Evolutionary conservation across 1,140 invertebrate species (phyloP).

Genomic region (Conopomorpha cramerella): DNA sequence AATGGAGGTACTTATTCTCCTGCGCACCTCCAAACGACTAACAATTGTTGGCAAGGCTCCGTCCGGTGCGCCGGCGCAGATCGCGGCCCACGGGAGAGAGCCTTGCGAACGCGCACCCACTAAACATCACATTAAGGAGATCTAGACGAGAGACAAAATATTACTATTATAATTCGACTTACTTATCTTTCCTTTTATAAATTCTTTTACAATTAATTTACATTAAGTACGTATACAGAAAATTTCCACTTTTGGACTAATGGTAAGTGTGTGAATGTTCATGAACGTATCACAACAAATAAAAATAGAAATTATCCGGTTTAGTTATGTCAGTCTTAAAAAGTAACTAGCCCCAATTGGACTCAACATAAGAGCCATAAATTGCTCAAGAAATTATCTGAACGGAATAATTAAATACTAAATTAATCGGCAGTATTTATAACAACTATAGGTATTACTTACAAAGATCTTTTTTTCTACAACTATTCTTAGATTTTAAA

Average conservation of each 20-base stretch:
- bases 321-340: slow-evolving; percentile 54
- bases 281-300: slow-evolving; percentile 27
- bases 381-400: slow-evolving; percentile 25
- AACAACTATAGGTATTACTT: no score
- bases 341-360: slow-evolving; percentile 39
- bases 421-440: slow-evolving; percentile 40
- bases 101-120: no score
- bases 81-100: no score
- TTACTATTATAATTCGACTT: slow-evolving; percentile 51
- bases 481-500: slow-evolving; percentile 35
- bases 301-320: slow-evolving; percentile 50
- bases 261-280: slow-evolving; percentile 19
- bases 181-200: slow-evolving; percentile 58
- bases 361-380: slow-evolving; percentile 30
- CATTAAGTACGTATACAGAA: slow-evolving; percentile 61
- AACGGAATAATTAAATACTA: slow-evolving; percentile 37
- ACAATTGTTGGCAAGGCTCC: no score
- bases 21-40: no score
- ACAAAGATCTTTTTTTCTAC: no score
- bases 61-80: no score
- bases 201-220: slow-evolving; percentile 57
- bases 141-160: slow-evolving; percentile 44
- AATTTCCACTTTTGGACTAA: slow-evolving; percentile 52
- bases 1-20: no score
- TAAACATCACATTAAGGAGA: slow-evolving; percentile 14